Evolutionary conservation across 1,140 invertebrate genomes (phyloP), one percentile per base, ranked within the genome.

Genomic region (Drosophila ananassae): DNA sequence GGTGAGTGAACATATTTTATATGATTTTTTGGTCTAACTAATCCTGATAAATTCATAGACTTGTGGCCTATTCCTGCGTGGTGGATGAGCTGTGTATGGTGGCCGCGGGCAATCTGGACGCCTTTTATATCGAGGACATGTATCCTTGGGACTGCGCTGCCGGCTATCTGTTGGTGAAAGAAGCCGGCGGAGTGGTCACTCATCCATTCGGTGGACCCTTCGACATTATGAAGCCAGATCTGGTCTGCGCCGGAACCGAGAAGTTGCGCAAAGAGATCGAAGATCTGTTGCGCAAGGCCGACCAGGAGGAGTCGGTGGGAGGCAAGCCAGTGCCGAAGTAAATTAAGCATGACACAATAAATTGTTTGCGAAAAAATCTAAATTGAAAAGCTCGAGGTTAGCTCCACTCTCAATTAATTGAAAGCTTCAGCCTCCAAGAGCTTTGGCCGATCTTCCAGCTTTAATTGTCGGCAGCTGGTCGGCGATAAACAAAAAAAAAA

Each of bases 101-200:
- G 7, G 96, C 96, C 10, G 93, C 93, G 81, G 96, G 96, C 41
- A 92, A 93, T 76, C 92, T 94, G 12, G 96, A 97, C 92, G 95
- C 93, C 3, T 97, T 96, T 91, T 94, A 95, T 47, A 95, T 96
- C 73, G 95, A 95, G 91, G 93, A 95, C 34, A 92, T 96, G 73
- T 94, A 95, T 54, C 93, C 93, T 46, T 96, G 95, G 95, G 95
- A 96, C 77, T 94, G 95, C 52, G 95, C 95, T 39, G 95, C 95
- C 3, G 95, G 94, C 7, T 93, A 93, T 73, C 82, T 97, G 25
- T 95, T 97, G 51, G 93, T 96, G 1, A 89, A 92, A 72, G 96
- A 97, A 93, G 96, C 96, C 21, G 96, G 96, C 7, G 96, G 95
- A 13, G 87, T 91, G 6, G 59, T 91, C 7, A 89, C 84, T 0